phyloP scores from a whole-genome alignment of 2,797 vertebrate species.

The Microctenopoma lineatum region DNA sequence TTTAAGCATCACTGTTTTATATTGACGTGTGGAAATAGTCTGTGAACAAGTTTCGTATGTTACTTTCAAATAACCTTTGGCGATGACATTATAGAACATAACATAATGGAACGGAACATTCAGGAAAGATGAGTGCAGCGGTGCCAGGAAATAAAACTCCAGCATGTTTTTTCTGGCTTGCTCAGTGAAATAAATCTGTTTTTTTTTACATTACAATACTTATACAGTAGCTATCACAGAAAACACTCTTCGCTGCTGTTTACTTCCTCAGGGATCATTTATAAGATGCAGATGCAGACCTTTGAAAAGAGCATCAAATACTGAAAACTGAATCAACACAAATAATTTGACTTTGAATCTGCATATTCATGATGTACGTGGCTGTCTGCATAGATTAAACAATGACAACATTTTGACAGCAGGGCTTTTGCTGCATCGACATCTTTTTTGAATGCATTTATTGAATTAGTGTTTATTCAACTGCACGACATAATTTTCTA shows the following conservation, averaged over 20 bases:
- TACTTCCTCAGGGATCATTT: neutral
- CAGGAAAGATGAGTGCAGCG: neutral
- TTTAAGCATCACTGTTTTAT: conserved; percentile 10
- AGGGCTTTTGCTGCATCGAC: neutral
- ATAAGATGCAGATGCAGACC: neutral
- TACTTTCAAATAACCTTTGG: neutral
- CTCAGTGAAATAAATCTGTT: neutral
- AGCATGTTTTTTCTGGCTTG: neutral
- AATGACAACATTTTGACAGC: neutral
- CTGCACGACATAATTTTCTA: neutral
- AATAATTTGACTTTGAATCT: conserved; percentile 2
- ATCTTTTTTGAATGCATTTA: neutral
- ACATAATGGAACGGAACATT: neutral
- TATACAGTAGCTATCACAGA: neutral
- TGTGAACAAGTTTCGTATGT: neutral
- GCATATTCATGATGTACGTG: neutral
- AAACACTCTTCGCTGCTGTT: neutral
- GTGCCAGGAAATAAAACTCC: neutral
- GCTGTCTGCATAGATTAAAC: neutral
- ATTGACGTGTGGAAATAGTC: neutral
- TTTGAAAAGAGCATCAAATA: neutral
- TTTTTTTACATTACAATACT: neutral
- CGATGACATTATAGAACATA: neutral
- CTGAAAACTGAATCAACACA: neutral
- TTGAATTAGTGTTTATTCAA: too few species aligned